Evolutionary conservation across 1,140 invertebrate genomes (phyloP), one percentile per base, ranked within the genome.

Genomic region (Nasonia giraulti): DNA sequence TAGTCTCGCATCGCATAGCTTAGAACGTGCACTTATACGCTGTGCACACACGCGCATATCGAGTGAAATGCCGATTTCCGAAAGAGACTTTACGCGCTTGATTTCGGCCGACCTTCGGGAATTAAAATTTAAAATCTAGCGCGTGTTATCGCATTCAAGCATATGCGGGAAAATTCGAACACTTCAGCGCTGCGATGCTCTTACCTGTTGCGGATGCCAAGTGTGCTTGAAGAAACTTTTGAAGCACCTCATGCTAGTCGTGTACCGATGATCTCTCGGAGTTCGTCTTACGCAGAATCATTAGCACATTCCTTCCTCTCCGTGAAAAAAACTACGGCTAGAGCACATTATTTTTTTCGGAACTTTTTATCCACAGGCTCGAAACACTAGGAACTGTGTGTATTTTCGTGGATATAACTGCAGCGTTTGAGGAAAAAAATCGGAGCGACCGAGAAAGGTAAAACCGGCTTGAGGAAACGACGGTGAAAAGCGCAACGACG

Each of bases 161-260:
- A 0, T 37, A 37, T 37, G 33, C 33, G 33, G 33, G 33, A 37
- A 37, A 37, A 37, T 37, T 37, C 33, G 33, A 37, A 37, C 33
- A 27, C 1, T 27, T 37, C 33, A 6, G 11, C 74, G 23, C 47
- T 62, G 75, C 31, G 31, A 3, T 37, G 5, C 33, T 4, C 27
- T 86, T 86, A 91, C 91, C 90, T 92, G 91, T 82, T 91, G 90
- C 20, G 87, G 89, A 79, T 91, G 90, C 91, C 91, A 92, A 40
- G 91, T 92, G 68, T 90, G 91, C 71, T 91, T 91, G 84, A 92
- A 92, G 37, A 92, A 90, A 68, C 76, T 89, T 76, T 91, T 91
- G 85, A 91, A 92, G 80, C 88, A 91, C 88, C 76, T 91, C 90
- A 91, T 91, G 44, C 78, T 88, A 73, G 55, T 76, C 23, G 69